A percentile compares a stretch with the other conserved stretches of the same genome.
phyloP scores from a whole-genome alignment of 1,140 invertebrate genomes.

The Teleogryllus occipitalis region DNA sequence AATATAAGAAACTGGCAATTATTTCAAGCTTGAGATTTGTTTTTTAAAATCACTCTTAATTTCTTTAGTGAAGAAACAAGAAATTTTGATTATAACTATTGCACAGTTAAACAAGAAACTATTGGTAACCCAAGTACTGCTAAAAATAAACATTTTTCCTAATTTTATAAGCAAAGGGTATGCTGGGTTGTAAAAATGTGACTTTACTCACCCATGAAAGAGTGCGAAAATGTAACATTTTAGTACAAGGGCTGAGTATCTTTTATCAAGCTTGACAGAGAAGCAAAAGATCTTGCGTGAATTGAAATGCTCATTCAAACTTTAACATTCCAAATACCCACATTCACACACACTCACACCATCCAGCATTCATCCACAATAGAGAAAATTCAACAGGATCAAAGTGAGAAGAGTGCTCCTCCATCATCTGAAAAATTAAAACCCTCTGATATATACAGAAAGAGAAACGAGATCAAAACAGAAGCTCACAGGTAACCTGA shows the following conservation, averaged over 20 bases:
- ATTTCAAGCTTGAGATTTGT: not conserved
- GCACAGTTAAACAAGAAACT: not conserved
- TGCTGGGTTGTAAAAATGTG: slow-evolving; percentile 1
- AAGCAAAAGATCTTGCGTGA: not conserved
- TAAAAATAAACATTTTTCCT: not conserved
- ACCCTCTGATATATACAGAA: not conserved
- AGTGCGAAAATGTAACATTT: not conserved
- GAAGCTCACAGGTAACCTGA: not conserved
- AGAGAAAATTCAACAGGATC: slow-evolving; percentile 1
- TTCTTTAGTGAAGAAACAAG: not conserved
- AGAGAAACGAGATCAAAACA: not conserved
- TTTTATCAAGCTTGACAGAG: not conserved
- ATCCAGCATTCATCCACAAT: not conserved
- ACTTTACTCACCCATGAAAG: not conserved
- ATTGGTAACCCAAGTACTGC: not conserved
- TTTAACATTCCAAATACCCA: not conserved
- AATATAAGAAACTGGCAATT: not conserved
- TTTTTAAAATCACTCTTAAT: not conserved
- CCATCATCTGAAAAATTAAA: not conserved
- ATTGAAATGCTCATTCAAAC: not conserved
- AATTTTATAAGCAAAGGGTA: not conserved
- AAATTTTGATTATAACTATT: not conserved
- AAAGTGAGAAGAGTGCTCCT: not conserved
- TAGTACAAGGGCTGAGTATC: not conserved
- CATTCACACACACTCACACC: not conserved